Base-by-base conservation (phyloP, 2,888 invertebrate genomes). In the Herminia tarsipennalis region DNA sequence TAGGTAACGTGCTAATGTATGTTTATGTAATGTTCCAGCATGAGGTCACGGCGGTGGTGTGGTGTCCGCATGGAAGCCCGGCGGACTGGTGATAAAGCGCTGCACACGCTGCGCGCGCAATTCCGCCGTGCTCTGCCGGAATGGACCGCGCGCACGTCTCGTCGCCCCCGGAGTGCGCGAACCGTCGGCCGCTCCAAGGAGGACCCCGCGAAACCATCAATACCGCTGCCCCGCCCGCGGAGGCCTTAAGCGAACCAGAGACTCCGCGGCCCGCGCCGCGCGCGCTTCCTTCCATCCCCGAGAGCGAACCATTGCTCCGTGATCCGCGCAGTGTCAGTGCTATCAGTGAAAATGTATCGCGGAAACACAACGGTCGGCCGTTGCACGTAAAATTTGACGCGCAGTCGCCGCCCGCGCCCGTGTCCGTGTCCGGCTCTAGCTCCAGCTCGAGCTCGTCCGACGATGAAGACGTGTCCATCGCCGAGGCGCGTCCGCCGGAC, bases 401-500 rank as follows among this genome's bases (percentile, higher is more conserved):
- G 65, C 88, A 88, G 64, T 83, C 83, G 62, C 82, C 92, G 62
- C 70, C 85, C 46, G 77, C 88, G 25, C 79, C 91, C 53, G 83
- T 83, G 1, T 84, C 92, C 25, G 70, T 75, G 3, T 85, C 92
- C 20, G 70, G 72, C 50, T 87, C 83, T 58, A 91, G 90, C 51
- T 86, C 87, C 35, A 84, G 92, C 47, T 92, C 92, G 30, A 93
- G 93, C 33, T 93, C 93, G 3, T 93, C 94, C 28, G 93, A 93
- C 58, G 94, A 94, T 45, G 94, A 94, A 46, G 91, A 94, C 28
- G 92, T 93, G 6, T 92, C 93, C 34, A 86, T 93, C 66, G 92
- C 94, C 4, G 95, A 95, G 77, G 94, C 94, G 0, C 88, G 94
- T 12, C 95, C 96, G 0, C 97, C 97, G 1, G 97, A 98, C 81